Conservation (phyloP, 1,140 invertebrate genomes). For the Atta cephalotes region DNA sequence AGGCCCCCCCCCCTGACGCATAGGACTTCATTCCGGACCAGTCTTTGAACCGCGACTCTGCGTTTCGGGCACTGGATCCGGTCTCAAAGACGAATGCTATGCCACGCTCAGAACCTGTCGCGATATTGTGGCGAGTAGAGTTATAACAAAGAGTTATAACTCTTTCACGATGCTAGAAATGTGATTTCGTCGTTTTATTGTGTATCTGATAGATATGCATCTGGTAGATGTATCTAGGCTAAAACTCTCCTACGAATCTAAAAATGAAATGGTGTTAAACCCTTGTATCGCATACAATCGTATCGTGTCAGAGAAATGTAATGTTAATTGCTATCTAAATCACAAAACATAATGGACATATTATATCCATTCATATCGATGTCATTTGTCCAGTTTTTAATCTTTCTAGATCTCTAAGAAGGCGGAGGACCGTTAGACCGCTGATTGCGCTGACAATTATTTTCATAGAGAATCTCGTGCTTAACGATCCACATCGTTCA, state of each 20-base stretch:
- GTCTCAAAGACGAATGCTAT: conserved; percentile 23
- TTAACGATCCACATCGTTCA: conserved; percentile 4
- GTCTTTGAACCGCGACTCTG: conserved; percentile 7
- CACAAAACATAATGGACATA: neutral
- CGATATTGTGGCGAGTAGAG: neutral
- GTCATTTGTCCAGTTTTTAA: conserved; percentile 3
- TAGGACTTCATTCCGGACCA: conserved; percentile 40
- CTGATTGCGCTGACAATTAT: neutral
- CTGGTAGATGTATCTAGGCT: conserved; percentile 5
- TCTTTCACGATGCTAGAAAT: neutral
- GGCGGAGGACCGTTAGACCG: neutral
- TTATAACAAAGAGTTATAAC: too few species aligned
- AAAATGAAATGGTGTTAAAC: neutral
- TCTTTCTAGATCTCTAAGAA: neutral
- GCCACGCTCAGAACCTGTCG: conserved; percentile 21
- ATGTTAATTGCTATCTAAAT: neutral
- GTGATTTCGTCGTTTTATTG: neutral
- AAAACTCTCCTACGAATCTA: neutral
- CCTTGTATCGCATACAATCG: neutral
- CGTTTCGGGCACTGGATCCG: conserved; percentile 62
- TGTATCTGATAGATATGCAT: neutral
- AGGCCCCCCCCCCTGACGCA: neutral
- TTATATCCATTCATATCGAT: conserved; percentile 6
- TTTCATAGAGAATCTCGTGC: conserved; percentile 1
- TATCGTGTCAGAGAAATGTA: neutral